phyloP scores from a whole-genome alignment of 37 sponge, comb jelly and placozoan genomes.

The Chondrilla cf. caribensis region DNA sequence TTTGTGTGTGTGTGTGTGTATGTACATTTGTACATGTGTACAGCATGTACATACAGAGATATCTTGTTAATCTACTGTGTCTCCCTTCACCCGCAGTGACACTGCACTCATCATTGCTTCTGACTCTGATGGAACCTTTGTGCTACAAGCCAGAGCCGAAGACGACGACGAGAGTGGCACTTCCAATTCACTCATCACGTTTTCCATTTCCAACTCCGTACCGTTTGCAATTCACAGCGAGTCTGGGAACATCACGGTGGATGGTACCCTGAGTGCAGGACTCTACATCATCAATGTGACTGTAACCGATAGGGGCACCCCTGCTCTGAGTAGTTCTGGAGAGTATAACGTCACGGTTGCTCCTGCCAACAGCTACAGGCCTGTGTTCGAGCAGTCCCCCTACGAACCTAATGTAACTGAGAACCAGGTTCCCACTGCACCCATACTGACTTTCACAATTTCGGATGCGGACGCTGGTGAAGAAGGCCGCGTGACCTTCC shows the following conservation, averaged over 20 bases:
- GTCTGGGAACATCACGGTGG: slow-evolving; percentile 49
- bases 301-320: neutral
- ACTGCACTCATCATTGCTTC: slow-evolving; percentile 1
- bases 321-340: neutral
- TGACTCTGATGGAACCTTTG: neutral
- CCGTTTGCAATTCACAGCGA: slow-evolving; percentile 28
- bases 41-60: no score
- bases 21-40: neutral
- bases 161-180: slow-evolving; percentile 39
- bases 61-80: no score
- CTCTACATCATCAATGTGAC: neutral
- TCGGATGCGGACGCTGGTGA: slow-evolving; percentile 25
- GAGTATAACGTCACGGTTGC: neutral
- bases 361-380: slow-evolving; percentile 1
- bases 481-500: neutral
- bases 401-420: neutral
- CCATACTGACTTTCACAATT: neutral
- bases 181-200: slow-evolving; percentile 34
- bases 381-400: slow-evolving; percentile 2
- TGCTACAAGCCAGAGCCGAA: neutral
- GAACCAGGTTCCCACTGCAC: neutral
- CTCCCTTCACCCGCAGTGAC: neutral
- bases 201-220: slow-evolving; percentile 18
- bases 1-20: neutral
- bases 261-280: slow-evolving; percentile 22